Conservation (phyloP, 2,888 invertebrate genomes). For the Drepanosiphum platanoidis region DNA sequence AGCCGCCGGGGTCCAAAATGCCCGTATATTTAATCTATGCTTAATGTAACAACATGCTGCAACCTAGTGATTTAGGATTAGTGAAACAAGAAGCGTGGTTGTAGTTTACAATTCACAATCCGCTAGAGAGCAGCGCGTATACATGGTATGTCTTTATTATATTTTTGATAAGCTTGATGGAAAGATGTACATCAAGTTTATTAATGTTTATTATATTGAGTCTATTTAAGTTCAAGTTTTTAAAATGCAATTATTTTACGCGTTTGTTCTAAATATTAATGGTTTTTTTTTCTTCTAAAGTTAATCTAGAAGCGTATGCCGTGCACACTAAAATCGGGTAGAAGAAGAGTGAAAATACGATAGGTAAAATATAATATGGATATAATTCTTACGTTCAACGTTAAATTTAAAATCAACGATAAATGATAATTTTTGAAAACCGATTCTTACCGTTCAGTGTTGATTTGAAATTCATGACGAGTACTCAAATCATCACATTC, state of each 20-base stretch:
- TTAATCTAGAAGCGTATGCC: not conserved
- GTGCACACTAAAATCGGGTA: not conserved
- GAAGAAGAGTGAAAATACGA: not conserved
- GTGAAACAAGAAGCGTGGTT: not conserved
- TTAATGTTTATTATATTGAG: too few relatives aligned
- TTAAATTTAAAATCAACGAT: not conserved
- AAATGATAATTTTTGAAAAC: not conserved
- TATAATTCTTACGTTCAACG: not conserved
- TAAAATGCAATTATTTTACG: not conserved
- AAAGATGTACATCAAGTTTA: too few relatives aligned
- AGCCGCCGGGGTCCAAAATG: too few relatives aligned
- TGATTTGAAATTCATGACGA: too few relatives aligned
- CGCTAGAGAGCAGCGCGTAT: constrained; percentile 1
- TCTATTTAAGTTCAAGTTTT: too few relatives aligned
- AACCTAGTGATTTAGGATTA: not conserved
- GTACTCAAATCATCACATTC: too few relatives aligned
- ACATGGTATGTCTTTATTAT: not conserved
- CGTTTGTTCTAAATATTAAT: not conserved
- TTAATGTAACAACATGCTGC: not conserved
- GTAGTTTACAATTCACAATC: constrained; percentile 1
- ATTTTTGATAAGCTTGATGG: not conserved
- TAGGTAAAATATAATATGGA: not conserved
- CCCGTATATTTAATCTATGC: not conserved
- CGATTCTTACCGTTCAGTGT: too few relatives aligned
- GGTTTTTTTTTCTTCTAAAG: too few relatives aligned